A percentile compares a stretch with the other conserved stretches of the same genome.
These are phyloP conservation scores for Ia io DNA, from an alignment of 2,113 vertebrate genomes.

Conservation along the genomic window DNA sequence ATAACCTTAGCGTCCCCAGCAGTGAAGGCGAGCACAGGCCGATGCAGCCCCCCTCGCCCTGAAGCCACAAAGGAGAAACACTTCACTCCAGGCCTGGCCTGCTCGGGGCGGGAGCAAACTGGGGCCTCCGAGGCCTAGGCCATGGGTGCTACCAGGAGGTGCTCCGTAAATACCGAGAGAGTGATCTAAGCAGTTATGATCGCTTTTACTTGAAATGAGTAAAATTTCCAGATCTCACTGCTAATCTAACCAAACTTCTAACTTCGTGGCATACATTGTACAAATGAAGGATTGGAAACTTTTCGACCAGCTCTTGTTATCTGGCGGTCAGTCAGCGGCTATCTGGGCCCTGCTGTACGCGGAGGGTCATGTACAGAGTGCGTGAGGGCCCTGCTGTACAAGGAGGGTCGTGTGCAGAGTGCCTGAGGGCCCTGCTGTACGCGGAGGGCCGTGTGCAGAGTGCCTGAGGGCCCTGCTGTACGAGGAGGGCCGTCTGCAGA, in stretches of 20 bases:
- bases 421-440: too few species aligned
- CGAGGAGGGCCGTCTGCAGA: too few species aligned
- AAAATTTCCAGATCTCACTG: background rate
- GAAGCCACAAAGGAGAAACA: background rate
- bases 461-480: rapidly evolving
- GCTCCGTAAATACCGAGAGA: background rate
- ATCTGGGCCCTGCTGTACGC: rapidly evolving
- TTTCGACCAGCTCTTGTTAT: background rate
- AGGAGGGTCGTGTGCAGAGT: too few species aligned
- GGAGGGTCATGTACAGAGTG: rapidly evolving
- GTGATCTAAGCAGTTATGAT: background rate
- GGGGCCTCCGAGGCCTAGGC: too few species aligned
- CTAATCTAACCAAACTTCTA: background rate
- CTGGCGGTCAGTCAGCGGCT: background rate
- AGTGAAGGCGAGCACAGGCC: background rate
- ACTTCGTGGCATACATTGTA: background rate
- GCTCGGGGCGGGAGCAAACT: rapidly evolving
- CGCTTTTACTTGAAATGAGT: background rate
- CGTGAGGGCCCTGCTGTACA: rapidly evolving
- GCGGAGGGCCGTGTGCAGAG: too few species aligned
- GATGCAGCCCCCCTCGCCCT: rapidly evolving
- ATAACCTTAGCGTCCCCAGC: background rate
- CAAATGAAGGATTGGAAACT: background rate
- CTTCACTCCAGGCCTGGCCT: background rate
- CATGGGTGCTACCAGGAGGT: rapidly evolving